Evolutionary conservation across 2,888 invertebrate genomes (phyloP).

Genomic region (Argyresthia albistria): DNA sequence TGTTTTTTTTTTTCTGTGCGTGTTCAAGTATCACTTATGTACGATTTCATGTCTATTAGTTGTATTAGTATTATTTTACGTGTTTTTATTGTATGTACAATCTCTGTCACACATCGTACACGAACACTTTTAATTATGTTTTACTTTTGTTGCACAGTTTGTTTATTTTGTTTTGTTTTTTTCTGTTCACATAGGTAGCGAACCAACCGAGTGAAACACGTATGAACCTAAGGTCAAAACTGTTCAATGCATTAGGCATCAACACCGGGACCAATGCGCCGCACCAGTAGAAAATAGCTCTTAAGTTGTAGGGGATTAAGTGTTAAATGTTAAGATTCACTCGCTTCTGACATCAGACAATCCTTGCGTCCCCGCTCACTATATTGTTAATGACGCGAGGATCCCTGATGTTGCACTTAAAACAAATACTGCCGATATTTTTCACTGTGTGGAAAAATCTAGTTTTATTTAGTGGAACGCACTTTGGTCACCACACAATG

Average conservation of each 20-base stretch:
- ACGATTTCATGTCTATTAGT: no score
- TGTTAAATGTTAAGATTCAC: neutral
- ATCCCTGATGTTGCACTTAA: neutral
- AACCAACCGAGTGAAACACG: slow-evolving; percentile 79
- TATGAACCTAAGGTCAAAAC: slow-evolving; percentile 87
- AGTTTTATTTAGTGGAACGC: slow-evolving; percentile 12
- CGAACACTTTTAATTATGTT: neutral
- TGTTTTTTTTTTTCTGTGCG: neutral
- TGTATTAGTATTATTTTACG: neutral
- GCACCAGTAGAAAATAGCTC: slow-evolving; percentile 44
- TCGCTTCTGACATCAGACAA: neutral
- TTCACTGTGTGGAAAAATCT: neutral
- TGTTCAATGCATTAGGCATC: slow-evolving; percentile 88
- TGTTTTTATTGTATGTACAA: neutral
- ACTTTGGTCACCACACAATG: neutral
- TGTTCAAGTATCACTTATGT: slow-evolving; percentile 7
- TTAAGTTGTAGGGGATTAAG: slow-evolving; percentile 1
- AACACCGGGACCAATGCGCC: slow-evolving; percentile 73
- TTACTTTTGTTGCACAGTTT: slow-evolving; percentile 21
- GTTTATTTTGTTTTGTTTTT: slow-evolving; percentile 54
- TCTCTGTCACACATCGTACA: neutral
- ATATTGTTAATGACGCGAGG: neutral
- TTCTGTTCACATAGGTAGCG: slow-evolving; percentile 73
- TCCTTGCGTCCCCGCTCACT: neutral
- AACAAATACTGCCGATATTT: neutral